Evolutionary conservation across 2,113 vertebrate species (phyloP).

Genomic region (Melanostigma gelatinosum): DNA sequence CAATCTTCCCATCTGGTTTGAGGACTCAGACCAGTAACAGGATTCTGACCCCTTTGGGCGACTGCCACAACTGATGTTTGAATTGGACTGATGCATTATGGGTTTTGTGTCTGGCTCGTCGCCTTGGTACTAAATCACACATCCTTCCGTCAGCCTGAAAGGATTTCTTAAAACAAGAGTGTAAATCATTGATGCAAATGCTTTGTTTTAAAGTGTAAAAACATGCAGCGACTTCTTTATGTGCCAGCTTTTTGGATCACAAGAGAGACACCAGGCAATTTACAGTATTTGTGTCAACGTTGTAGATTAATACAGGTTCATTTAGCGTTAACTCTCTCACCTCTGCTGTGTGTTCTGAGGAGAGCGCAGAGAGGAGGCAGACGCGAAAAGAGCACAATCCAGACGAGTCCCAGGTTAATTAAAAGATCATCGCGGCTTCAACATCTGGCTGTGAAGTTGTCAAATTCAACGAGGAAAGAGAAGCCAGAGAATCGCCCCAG

Average conservation of each 20-base stretch:
- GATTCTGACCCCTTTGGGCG: constrained; percentile 20
- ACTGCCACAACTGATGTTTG: constrained; percentile 28
- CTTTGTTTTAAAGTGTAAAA: not conserved
- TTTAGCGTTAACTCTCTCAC: constrained; percentile 11
- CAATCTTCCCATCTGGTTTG: constrained; percentile 16
- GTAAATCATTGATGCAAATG: not conserved
- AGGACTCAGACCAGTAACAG: constrained; percentile 19
- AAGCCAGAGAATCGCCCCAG: constrained; percentile 46
- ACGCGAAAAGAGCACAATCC: constrained; percentile 18
- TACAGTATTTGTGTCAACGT: constrained; percentile 8
- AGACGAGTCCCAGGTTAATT: constrained; percentile 68
- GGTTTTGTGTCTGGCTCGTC: not conserved
- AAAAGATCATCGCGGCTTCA: constrained; percentile 69
- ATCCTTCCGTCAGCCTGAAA: not conserved
- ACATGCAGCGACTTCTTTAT: not conserved
- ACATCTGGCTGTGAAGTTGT: constrained; percentile 64
- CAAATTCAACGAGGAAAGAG: constrained; percentile 54
- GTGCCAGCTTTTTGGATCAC: not conserved
- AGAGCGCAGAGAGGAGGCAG: not conserved
- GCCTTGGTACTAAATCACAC: not conserved
- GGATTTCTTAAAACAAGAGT: not conserved
- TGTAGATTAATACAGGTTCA: constrained; percentile 29
- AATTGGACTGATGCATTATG: constrained; percentile 9
- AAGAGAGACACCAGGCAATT: constrained; percentile 3
- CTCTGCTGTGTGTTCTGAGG: constrained; percentile 13